Conservation (phyloP, 1,140 invertebrate species). For the Drosophila nikananu region DNA sequence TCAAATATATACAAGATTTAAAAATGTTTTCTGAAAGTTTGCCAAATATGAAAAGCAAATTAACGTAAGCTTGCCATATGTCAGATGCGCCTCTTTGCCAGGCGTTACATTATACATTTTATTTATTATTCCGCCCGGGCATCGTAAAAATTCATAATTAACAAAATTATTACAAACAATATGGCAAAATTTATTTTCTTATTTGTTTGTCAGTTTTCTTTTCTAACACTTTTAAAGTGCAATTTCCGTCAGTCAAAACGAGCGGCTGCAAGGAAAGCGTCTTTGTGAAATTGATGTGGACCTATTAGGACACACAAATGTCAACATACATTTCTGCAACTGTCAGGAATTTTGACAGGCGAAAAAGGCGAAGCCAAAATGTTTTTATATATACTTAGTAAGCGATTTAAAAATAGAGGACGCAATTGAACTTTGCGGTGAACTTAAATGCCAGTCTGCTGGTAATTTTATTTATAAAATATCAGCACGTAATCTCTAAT, state of each 20-base stretch:
- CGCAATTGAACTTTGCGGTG: constrained; percentile 13
- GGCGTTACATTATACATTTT: constrained; percentile 25
- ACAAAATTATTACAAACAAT: constrained; percentile 19
- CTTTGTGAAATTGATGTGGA: constrained; percentile 43
- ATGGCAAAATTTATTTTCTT: neutral
- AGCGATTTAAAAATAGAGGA: constrained; percentile 17
- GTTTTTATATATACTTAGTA: constrained; percentile 3
- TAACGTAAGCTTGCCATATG: constrained; percentile 24
- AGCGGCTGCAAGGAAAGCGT: constrained; percentile 45
- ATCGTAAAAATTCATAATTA: constrained; percentile 15
- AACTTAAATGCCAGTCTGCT: neutral
- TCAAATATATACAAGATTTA: constrained; percentile 20
- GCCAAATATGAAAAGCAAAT: constrained; percentile 42
- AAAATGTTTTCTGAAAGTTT: constrained; percentile 48
- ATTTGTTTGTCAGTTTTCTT: neutral
- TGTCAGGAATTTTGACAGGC: constrained; percentile 46
- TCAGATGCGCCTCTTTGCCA: constrained; percentile 34
- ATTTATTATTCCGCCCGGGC: constrained; percentile 7
- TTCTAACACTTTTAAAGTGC: neutral
- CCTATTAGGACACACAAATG: constrained; percentile 62
- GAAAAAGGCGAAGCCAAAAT: constrained; percentile 8
- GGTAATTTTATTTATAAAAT: neutral
- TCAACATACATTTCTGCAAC: constrained; percentile 53
- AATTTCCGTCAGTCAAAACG: constrained; percentile 10
- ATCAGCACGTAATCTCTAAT: neutral